These are phyloP conservation scores for Engraulis encrasicolus DNA, from an alignment of 2,113 vertebrate genomes.

Conservation along the genomic window DNA sequence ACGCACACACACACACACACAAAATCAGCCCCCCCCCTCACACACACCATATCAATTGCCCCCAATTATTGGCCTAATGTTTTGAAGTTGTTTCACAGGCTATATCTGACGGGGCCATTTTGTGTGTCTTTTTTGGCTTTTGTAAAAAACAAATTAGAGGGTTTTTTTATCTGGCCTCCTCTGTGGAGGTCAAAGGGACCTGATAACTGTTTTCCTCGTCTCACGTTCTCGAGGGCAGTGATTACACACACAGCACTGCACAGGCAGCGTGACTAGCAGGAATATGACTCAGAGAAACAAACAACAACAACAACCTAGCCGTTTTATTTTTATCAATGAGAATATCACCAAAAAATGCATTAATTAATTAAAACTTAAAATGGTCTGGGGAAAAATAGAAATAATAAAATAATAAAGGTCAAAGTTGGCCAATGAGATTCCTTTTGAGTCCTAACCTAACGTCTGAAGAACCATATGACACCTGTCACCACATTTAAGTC, in stretches of 20 bases:
- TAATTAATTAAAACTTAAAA: no score
- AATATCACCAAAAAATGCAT: not conserved
- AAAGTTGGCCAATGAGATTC: not conserved
- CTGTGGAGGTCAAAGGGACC: not conserved
- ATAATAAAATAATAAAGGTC: not conserved
- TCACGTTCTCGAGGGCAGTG: not conserved
- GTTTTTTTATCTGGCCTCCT: not conserved
- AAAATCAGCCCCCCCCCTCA: no score
- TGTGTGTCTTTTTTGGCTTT: not conserved
- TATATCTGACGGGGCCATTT: not conserved
- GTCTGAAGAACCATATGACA: not conserved
- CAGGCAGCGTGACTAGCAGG: not conserved
- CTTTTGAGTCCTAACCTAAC: not conserved
- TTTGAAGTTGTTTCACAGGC: conserved; percentile 26
- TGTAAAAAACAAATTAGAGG: not conserved
- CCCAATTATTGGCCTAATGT: no score
- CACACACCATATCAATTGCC: no score
- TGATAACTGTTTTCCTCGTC: not conserved
- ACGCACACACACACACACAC: no score
- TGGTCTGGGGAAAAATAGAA: no score
- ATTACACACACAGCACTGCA: no score
- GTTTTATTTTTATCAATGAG: not conserved
- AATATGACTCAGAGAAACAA: not conserved
- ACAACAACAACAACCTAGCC: no score
- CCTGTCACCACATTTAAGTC: not conserved